These are phyloP conservation scores for Pagrus major DNA, from an alignment of 2,113 vertebrate species.

Conservation along the genomic window DNA sequence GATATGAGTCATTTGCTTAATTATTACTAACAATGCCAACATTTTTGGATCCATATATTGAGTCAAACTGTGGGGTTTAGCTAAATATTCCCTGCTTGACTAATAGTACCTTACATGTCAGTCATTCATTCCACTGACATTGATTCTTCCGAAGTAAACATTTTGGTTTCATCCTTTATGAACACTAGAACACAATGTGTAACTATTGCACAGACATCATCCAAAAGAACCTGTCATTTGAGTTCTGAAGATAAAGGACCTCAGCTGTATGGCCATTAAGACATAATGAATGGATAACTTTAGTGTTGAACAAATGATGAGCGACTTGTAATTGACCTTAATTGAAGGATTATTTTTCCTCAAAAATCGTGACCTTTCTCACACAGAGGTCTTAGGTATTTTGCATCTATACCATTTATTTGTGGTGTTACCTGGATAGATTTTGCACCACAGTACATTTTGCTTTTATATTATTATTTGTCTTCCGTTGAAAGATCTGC, in stretches of 20 bases:
- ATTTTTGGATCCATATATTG: constrained; percentile 8
- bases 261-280: background rate
- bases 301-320: background rate
- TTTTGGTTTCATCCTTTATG: background rate
- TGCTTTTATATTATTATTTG: background rate
- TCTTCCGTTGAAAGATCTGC: background rate
- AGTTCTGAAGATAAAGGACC: background rate
- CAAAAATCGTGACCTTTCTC: background rate
- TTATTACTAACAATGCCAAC: background rate
- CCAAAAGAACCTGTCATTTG: background rate
- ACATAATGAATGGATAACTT: background rate
- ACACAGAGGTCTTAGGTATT: background rate
- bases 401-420: background rate
- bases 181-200: background rate
- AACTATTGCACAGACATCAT: background rate
- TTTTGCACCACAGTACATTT: background rate
- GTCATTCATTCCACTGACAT: background rate
- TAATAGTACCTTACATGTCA: background rate
- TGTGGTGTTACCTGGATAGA: background rate
- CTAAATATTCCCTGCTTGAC: background rate
- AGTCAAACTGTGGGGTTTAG: background rate
- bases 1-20: constrained; percentile 1
- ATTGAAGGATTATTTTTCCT: background rate
- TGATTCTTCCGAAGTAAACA: background rate
- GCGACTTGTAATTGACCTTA: background rate